Evolutionary conservation across 1,140 invertebrate species (phyloP), one percentile per base, ranked within the genome.

Genomic region (Drosophila santomea): DNA sequence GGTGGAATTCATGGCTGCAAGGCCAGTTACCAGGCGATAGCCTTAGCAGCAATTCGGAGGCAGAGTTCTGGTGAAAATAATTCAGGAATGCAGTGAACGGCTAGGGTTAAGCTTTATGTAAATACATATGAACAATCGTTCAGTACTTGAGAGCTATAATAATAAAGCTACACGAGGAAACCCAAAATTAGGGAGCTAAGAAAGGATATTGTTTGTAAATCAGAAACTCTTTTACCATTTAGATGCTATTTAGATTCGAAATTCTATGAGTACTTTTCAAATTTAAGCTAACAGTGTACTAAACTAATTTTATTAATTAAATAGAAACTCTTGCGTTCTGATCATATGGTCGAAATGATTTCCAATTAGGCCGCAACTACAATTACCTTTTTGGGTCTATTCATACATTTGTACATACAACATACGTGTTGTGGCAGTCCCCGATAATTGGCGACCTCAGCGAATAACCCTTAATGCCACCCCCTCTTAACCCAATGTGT

Each of bases 381-480:
- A 11, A 51, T 43, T 41, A 36, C 39, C 36, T 38, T 61, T 47
- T 20, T 32, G 5, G 23, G n/a, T 20, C 7, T 63, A 20, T 17
- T 14, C 38, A 32, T 28, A 28, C 25, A 28, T 2, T 2, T 20
- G 20, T 20, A 20, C 2, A 2, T 28, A 28, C 25, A 28, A 28
- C 36, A 11, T 25, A 17, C 5, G 10, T 61, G 20, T 64, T 64
- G 61, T 45, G 61, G 61, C 56, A 64, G 61, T 45, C 61, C 39
- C 32, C 35, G 57, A 64, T 67, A 68, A 68, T 66, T 68, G 62
- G 54, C 73, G 62, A 76, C 71, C 74, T 79, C 60, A 62, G 54
- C 56, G 64, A 74, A 84, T 83, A 84, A 71, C 71, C 76, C 54
- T 58, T 61, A 67, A 83, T 76, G 51, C 63, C 44, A 8, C 11